Base-by-base conservation (phyloP, 2,888 invertebrate genomes). In the Drosophila pseudotakahashii region DNA sequence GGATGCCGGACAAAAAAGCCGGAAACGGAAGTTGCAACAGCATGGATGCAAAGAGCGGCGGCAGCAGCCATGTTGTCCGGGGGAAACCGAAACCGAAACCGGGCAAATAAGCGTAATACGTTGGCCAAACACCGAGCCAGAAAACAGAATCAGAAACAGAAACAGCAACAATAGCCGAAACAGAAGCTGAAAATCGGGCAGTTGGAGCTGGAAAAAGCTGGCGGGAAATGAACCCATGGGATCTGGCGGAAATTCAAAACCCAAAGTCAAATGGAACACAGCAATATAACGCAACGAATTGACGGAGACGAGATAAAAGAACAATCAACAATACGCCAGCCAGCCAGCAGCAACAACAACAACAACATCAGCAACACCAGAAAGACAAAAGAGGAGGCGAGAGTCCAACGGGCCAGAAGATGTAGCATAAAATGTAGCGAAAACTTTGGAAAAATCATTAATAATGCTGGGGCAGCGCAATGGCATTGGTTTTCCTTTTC, bases 381-480 rank as follows among this genome's bases (percentile, higher is more conserved):
- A 34, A 30, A 9, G 16, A 9, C 41, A 16, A 14, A 14, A 13
- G 5, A 23, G 39, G 63, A 76, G 66, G 68, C 76, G 68, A 78
- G 68, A 67, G 60, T 50, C 75, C 52, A 77, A 64, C 74, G 72
- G 85, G 76, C 53, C 66, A 69, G 74, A 76, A 76, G 72, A 75
- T 71, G 80, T 75, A 88, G 73, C 74, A 81, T 79, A 90, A 81
- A 89, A 76, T 81, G 74, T 82, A 90, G 85, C 73, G 87, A 89
- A 79, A 84, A 84, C 76, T 86, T 86, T 81, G 77, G 75, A 87
- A 87, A 88, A 81, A 90, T 89, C 90, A 90, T 89, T 90, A 90
- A 89, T 89, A 89, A 90, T 76, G 75, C 87, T 84, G 79, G 78
- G 69, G 80, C 84, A 90, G 89, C 87, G 89, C 89, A 89, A 73